phyloP scores from a whole-genome alignment of 2,113 vertebrate genomes.

The Paradoxurus hermaphroditus region DNA sequence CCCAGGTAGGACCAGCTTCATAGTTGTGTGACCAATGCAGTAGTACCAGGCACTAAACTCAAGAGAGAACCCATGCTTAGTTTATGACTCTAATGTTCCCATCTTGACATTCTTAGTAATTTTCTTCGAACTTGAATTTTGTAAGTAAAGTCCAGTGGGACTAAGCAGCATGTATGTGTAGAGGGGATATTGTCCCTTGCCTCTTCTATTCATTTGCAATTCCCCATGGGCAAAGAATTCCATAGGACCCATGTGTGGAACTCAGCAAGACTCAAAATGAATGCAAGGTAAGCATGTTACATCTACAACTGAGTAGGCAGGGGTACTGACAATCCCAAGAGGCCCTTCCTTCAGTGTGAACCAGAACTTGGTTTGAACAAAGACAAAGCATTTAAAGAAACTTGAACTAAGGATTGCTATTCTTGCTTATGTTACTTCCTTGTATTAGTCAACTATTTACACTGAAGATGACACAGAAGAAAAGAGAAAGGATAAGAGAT shows the following conservation, averaged over 20 bases:
- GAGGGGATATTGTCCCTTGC: not conserved
- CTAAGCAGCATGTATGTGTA: not conserved
- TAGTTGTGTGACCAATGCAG: not conserved
- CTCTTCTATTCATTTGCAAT: not conserved
- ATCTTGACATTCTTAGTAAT: not conserved
- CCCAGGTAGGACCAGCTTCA: conserved; percentile 71
- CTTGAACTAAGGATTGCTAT: not conserved
- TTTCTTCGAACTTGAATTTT: not conserved
- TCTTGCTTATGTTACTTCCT: not conserved
- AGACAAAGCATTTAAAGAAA: not conserved
- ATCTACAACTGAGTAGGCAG: not conserved
- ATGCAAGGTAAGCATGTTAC: not conserved
- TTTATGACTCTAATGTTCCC: not conserved
- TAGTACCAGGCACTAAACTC: not conserved
- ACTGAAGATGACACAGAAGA: not conserved
- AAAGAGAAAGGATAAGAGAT: not conserved
- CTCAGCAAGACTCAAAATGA: not conserved
- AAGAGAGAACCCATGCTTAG: not conserved
- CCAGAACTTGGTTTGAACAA: not conserved
- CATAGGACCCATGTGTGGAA: not conserved
- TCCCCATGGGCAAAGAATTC: not conserved
- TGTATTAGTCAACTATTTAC: not conserved
- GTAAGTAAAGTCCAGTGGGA: not conserved
- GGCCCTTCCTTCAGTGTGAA: not conserved
- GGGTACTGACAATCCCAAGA: not conserved